Evolutionary conservation across 1,140 invertebrate species (phyloP), one percentile per base, ranked within the genome.

Genomic region (Diorhabda sublineata): DNA sequence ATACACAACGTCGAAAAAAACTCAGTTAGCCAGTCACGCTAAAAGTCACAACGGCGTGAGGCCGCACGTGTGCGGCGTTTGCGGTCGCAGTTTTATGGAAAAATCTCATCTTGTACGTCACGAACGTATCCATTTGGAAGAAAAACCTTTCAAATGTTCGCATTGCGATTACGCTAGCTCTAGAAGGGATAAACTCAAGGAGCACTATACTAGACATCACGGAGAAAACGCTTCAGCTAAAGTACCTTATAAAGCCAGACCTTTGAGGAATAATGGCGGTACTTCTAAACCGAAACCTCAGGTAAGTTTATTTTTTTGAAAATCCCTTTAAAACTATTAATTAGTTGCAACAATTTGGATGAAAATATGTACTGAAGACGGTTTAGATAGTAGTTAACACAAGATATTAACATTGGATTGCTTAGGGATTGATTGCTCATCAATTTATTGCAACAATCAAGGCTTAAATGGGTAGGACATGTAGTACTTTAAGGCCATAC

Each of bases 101-200:
- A 89, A 87, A 71, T 87, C 86, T 45, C 89, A 91, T 79, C 77
- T 91, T 26, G 85, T 84, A 26, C 78, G 83, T 9, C 89, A 91
- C 76, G 86, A 89, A 74, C 79, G 86, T 45, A 88, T 89, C 61
- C 89, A 91, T 79, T 78, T 87, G 3, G 83, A 85, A 68, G 86
- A 87, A 58, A 85, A 87, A 74, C 85, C 86, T 3, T 87, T 85
- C 72, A 85, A 85, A 74, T 84, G 83, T 85, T 76, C 86, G 68
- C 81, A 85, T 67, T 91, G 89, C 80, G 87, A 89, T 70, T 91
- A 90, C 75, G 83, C 84, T 3, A 88, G 87, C 71, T 85, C 86
- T 2, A 79, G 89, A 59, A 78, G 87, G 57, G 89, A 91, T 78
- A 90, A 90, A 77, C 76, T 91, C 5, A 90, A 90, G 74, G 88